Evolutionary conservation across 2,888 invertebrate genomes (phyloP).

Genomic region (Nephrotoma guestfalica): DNA sequence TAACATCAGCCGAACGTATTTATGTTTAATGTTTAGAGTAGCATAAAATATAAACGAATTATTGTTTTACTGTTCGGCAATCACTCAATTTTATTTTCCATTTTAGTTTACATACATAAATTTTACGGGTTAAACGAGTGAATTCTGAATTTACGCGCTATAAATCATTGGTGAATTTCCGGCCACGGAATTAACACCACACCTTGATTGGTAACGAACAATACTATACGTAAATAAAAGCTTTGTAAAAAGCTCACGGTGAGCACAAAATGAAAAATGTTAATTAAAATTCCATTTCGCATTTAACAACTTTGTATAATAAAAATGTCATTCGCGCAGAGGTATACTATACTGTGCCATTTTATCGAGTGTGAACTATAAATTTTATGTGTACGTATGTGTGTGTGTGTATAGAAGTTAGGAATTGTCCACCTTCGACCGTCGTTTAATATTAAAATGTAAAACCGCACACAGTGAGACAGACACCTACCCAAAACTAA

Average conservation of each 20-base stretch:
- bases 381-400: background rate
- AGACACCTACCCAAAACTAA: background rate
- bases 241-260: background rate
- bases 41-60: background rate
- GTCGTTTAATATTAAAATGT: background rate
- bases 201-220: too few relatives aligned
- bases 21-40: background rate
- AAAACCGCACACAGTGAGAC: background rate
- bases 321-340: background rate
- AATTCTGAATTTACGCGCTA: background rate
- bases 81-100: background rate
- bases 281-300: background rate
- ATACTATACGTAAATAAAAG: too few relatives aligned
- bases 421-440: background rate
- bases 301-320: background rate
- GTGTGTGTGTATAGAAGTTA: background rate
- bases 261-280: background rate
- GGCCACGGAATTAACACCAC: background rate
- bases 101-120: background rate
- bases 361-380: background rate
- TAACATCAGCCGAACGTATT: background rate
- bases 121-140: background rate
- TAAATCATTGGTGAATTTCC: background rate
- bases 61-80: background rate
- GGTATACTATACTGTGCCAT: background rate